Evolutionary conservation across 2,888 invertebrate genomes (phyloP).

Genomic region (Drosophila fulvimacula): DNA sequence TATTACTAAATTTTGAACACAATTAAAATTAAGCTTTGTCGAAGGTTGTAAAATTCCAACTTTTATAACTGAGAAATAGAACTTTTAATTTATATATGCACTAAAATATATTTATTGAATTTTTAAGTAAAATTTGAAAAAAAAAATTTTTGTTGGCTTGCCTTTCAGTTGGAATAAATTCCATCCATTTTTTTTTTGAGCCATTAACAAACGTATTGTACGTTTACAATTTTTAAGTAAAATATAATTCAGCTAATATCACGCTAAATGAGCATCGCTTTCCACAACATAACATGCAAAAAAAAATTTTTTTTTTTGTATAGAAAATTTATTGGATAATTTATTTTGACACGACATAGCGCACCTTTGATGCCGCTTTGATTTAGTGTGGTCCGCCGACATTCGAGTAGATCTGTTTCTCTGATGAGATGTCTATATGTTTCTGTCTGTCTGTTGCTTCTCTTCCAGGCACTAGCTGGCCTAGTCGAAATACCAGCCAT

Average conservation of each 20-base stretch:
- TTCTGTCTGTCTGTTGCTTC: slow-evolving; percentile 3
- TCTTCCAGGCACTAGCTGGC: slow-evolving; percentile 87
- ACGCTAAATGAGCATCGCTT: slow-evolving; percentile 48
- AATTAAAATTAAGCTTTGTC: background rate
- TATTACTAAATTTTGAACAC: background rate
- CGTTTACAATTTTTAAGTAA: background rate
- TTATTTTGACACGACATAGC: slow-evolving; percentile 71
- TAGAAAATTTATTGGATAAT: slow-evolving; percentile 73
- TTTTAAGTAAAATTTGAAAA: background rate
- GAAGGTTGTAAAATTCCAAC: background rate
- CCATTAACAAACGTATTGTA: background rate
- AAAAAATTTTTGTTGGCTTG: background rate
- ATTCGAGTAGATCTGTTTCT: slow-evolving; percentile 23
- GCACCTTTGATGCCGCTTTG: slow-evolving; percentile 72
- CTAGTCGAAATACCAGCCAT: slow-evolving; percentile 92
- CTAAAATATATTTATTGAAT: background rate
- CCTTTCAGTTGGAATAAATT: no score
- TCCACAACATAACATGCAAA: slow-evolving; percentile 26
- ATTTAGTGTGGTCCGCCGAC: slow-evolving; percentile 69
- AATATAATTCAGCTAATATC: slow-evolving; percentile 18
- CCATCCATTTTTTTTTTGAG: background rate
- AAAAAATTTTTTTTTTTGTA: slow-evolving; percentile 18
- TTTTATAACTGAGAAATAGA: background rate
- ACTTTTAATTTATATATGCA: background rate
- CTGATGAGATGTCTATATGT: slow-evolving; percentile 11